Conservation (phyloP, 2,888 invertebrate species). For the Hypsopygia costalis region DNA sequence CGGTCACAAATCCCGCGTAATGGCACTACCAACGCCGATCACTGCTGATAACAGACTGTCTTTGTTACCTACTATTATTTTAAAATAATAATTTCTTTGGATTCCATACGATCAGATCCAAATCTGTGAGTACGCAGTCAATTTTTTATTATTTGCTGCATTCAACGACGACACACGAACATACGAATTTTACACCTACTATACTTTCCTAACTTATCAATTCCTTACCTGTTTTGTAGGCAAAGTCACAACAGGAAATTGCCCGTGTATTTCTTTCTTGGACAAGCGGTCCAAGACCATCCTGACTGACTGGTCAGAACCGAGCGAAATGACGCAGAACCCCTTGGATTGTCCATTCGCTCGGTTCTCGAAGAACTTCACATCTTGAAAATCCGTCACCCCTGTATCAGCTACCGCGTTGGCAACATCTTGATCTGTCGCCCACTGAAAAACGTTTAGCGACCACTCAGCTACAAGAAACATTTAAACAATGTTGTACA, state of each 20-base stretch:
- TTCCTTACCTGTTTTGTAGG: conserved; percentile 92
- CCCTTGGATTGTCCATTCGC: conserved; percentile 99
- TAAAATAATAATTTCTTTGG: too few relatives aligned
- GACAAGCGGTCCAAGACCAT: conserved; percentile 95
- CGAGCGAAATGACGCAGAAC: conserved; percentile 97
- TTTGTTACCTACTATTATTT: too few relatives aligned
- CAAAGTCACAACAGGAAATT: conserved; percentile 95
- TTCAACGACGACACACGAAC: too few relatives aligned
- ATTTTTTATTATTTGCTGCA: too few relatives aligned
- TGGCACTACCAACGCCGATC: too few relatives aligned
- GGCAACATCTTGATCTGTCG: conserved; percentile 97
- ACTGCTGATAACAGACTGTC: too few relatives aligned
- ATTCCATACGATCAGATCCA: too few relatives aligned
- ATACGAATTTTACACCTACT: too few relatives aligned
- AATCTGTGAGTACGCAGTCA: too few relatives aligned
- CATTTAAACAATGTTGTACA: conserved; percentile 16
- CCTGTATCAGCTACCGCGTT: conserved; percentile 94
- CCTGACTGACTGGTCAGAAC: conserved; percentile 94
- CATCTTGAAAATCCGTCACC: conserved; percentile 96
- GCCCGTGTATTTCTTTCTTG: conserved; percentile 98
- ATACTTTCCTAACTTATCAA: too few relatives aligned
- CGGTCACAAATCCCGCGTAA: too few relatives aligned
- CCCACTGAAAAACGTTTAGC: conserved; percentile 89
- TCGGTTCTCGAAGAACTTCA: conserved; percentile 99
- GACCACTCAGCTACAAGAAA: conserved; percentile 53